Percentiles rank a stretch among this genome's conserved stretches.
Conservation (phyloP, 2,888 invertebrate species). For the Lordiphosa fenestrarum region DNA sequence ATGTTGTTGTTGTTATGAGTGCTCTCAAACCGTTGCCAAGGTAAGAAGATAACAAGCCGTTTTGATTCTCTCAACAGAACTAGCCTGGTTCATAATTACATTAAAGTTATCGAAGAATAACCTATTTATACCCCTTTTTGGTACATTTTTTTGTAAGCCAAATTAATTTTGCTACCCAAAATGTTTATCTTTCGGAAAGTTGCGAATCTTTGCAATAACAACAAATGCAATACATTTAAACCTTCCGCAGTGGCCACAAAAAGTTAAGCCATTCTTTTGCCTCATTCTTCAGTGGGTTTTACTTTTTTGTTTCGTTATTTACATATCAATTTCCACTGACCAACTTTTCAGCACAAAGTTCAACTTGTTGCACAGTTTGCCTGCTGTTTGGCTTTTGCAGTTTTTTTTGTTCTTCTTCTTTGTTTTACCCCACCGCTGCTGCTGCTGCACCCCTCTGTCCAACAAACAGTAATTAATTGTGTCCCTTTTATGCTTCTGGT, state of each 20-base stretch:
- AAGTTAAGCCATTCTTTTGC: conserved; percentile 1
- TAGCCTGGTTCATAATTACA: too few relatives aligned
- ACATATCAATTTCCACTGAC: conserved; percentile 43
- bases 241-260: background rate
- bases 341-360: conserved; percentile 47
- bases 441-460: too few relatives aligned
- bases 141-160: too few relatives aligned
- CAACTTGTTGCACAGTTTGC: conserved; percentile 60
- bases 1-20: too few relatives aligned
- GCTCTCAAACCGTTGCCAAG: too few relatives aligned
- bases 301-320: conserved; percentile 40
- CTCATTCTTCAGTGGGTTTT: conserved; percentile 7
- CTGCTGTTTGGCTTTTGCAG: conserved; percentile 22
- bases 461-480: conserved; percentile 57
- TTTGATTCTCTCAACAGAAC: too few relatives aligned
- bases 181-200: background rate
- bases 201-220: too few relatives aligned
- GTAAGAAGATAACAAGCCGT: too few relatives aligned
- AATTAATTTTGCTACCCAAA: background rate
- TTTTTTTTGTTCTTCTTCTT: conserved; percentile 11
- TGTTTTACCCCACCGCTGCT: background rate
- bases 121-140: too few relatives aligned
- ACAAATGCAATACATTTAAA: background rate
- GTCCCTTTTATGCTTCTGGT: conserved; percentile 50
- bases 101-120: too few relatives aligned